phyloP scores from a whole-genome alignment of 2,888 invertebrate species.

The Napeogenes sylphis region DNA sequence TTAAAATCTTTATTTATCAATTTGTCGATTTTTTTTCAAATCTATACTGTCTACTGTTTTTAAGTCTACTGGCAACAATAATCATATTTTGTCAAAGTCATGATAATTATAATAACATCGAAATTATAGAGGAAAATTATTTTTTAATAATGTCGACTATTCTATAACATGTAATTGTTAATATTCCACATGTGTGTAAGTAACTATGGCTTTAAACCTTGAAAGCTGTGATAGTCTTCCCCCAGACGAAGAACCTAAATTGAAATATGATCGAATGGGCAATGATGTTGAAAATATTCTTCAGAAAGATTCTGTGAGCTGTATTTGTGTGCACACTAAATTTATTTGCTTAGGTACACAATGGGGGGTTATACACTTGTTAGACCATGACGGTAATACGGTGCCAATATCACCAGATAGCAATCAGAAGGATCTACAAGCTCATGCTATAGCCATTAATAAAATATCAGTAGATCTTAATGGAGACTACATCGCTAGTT shows the following conservation, averaged over 20 bases:
- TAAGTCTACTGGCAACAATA: background rate
- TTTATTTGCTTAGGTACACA: conserved; percentile 95
- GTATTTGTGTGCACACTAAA: conserved; percentile 95
- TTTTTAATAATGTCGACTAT: conserved; percentile 6
- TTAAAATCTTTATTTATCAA: background rate
- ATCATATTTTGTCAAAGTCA: conserved; percentile 6
- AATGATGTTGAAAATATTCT: conserved; percentile 93
- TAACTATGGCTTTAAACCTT: conserved; percentile 60
- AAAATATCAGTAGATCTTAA: conserved; percentile 95
- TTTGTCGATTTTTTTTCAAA: background rate
- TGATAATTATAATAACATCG: conserved; percentile 22
- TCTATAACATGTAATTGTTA: background rate
- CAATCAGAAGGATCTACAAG: conserved; percentile 82
- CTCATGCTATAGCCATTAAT: conserved; percentile 94
- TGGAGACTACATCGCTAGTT: conserved; percentile 96
- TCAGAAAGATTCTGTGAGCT: conserved; percentile 89
- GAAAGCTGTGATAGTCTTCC: conserved; percentile 67
- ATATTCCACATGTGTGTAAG: conserved; percentile 6
- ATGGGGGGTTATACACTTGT: conserved; percentile 91
- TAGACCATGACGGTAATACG: conserved; percentile 94
- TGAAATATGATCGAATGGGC: conserved; percentile 92
- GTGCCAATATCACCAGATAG: conserved; percentile 77
- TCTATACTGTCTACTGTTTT: no score
- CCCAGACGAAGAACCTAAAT: conserved; percentile 85
- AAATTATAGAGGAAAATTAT: conserved; percentile 22